Percentiles rank a stretch among this genome's conserved stretches.
Evolutionary conservation across 2,797 vertebrate genomes (phyloP).

Genomic region (Neosilurus mollespiculum): DNA sequence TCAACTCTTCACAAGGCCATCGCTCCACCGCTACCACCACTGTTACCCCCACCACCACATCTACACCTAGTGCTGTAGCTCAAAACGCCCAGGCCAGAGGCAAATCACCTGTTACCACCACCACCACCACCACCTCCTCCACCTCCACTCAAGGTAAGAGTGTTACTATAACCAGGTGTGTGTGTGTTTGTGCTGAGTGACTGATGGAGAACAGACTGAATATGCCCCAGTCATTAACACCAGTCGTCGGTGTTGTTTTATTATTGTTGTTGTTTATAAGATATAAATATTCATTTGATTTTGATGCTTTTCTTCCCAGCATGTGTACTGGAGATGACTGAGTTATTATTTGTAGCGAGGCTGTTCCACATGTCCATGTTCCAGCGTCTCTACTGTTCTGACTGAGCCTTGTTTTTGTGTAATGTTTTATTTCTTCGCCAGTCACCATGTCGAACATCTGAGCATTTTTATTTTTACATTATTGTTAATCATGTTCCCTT

Average conservation of each 20-base stretch:
- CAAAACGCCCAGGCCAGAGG: slow-evolving; percentile 72
- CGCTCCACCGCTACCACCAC: slow-evolving; percentile 63
- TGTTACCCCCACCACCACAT: slow-evolving; percentile 55
- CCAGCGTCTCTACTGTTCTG: neutral
- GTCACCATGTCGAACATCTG: neutral
- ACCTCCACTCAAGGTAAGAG: slow-evolving; percentile 81
- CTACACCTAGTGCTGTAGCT: slow-evolving; percentile 62
- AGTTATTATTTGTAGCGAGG: no score
- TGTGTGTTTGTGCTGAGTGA: no score
- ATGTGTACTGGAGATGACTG: no score
- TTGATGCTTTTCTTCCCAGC: neutral
- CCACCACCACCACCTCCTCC: no score
- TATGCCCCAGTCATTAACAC: neutral
- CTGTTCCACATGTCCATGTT: neutral
- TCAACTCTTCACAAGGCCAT: slow-evolving; percentile 68
- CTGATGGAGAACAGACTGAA: neutral
- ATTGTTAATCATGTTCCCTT: neutral
- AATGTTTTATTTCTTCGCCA: neutral
- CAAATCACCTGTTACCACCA: slow-evolving; percentile 71
- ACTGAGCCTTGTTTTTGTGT: no score
- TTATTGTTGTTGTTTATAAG: neutral
- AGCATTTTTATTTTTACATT: neutral
- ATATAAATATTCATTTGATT: neutral
- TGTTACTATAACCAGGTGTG: neutral
- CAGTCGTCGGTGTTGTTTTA: neutral